Evolutionary conservation across 2,113 vertebrate species (phyloP).

Genomic region (Myodes glareolus): DNA sequence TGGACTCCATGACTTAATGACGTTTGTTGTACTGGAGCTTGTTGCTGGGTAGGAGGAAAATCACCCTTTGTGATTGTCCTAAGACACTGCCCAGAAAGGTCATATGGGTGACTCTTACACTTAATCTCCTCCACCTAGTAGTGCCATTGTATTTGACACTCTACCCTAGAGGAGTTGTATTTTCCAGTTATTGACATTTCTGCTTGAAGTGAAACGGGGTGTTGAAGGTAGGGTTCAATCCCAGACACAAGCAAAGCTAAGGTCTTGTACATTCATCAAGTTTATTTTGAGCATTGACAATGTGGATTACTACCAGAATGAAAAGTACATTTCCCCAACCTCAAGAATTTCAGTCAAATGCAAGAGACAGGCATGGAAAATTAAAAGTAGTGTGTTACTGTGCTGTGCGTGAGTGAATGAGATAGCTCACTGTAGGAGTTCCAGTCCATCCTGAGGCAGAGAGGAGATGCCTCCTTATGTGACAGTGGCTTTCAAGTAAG

Average conservation of each 20-base stretch:
- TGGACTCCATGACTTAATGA: no score
- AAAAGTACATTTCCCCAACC: not conserved
- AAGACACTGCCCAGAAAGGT: not conserved
- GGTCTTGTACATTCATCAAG: not conserved
- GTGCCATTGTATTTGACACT: not conserved
- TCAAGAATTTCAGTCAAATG: not conserved
- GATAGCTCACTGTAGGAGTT: not conserved
- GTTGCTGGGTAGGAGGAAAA: not conserved
- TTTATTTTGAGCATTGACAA: not conserved
- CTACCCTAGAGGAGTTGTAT: not conserved
- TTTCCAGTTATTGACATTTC: not conserved
- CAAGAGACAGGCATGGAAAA: not conserved
- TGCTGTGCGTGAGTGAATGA: no score
- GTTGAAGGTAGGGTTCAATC: not conserved
- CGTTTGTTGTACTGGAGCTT: not conserved
- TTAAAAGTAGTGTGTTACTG: not conserved
- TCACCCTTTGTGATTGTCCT: accelerated
- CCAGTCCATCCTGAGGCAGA: not conserved
- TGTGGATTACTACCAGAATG: not conserved
- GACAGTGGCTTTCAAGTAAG: not conserved
- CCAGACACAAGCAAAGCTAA: not conserved
- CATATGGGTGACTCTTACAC: accelerated
- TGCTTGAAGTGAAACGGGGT: not conserved
- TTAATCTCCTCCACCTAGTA: not conserved
- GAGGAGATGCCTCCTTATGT: not conserved